These are phyloP conservation scores for Calycopis cecrops DNA, from an alignment of 1,140 invertebrate genomes.

Conservation along the genomic window DNA sequence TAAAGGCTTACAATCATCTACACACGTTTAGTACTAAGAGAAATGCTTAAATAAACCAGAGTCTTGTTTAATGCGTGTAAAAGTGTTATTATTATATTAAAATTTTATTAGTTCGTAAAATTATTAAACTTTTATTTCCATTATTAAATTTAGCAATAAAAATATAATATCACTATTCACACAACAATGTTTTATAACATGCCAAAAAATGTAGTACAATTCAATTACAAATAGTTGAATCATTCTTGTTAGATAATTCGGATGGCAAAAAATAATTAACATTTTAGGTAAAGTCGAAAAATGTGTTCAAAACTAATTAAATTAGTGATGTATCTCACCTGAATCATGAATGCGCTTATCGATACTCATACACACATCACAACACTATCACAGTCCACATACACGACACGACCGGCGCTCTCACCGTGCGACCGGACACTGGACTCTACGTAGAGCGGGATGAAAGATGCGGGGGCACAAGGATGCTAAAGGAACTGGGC, in stretches of 20 bases:
- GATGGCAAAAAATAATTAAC: not conserved
- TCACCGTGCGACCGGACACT: slow-evolving; percentile 63
- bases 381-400: slow-evolving; percentile 58
- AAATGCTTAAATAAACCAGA: no score
- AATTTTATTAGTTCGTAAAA: no score
- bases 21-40: no score
- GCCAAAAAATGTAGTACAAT: not conserved
- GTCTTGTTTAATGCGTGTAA: no score
- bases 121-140: no score
- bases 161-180: no score
- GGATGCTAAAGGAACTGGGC: slow-evolving; percentile 69
- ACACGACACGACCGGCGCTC: slow-evolving; percentile 59
- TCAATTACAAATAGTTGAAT: not conserved
- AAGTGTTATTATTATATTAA: no score
- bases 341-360: slow-evolving; percentile 64
- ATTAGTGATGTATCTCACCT: slow-evolving; percentile 44
- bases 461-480: slow-evolving; percentile 61
- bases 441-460: slow-evolving; percentile 56
- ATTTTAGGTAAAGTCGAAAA: not conserved
- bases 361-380: slow-evolving; percentile 45
- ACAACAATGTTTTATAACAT: no score
- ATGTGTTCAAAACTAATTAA: not conserved
- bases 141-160: no score
- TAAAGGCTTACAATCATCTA: no score
- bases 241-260: not conserved